Base-by-base conservation (phyloP, 2,113 vertebrate species). In the Arvicanthis niloticus region DNA sequence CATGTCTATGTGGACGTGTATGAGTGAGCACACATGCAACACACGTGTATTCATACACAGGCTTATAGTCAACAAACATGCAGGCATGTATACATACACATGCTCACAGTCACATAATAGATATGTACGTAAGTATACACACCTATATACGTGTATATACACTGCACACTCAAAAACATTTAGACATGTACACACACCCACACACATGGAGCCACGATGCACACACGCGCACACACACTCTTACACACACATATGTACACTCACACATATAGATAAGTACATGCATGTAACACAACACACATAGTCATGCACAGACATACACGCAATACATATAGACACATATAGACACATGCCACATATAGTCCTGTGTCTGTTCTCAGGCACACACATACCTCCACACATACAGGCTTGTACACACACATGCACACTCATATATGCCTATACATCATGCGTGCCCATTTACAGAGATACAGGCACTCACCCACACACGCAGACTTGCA, bases 401-500 rank as follows among this genome's bases (percentile, higher is more conserved):
- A 37, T 53, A 19, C 10, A 70, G 29, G n/a, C 31, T 22, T 68
- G 1, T 31, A 22, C 84, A 80, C 3, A n/a, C 34, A 22, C 48
- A 34, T 5, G 22, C 7, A 58, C 56, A 51, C 26, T 37, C 15
- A 31, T 15, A 19, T 29, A n/a, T 42, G 40, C 13, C 10, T 53
- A 42, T 1, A 24, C 29, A 13, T 34, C 53, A 51, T 29, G 2
- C 0, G 7, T 42, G 58, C 26, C 24, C n/a, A 10, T 34, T 1
- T 24, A 22, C 40, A 72, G 19, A 53, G 5, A 19, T 16, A 26
- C 9, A 68, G 22, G 53, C 67, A 88, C 62, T 24, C 21, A 22
- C 21, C 13, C 8, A 21, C 48, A 45, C 10, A 40, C 15, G 4
- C 51, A 60, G 40, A 34, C 29, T 42, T 7, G 29, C 5, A 70